Evolutionary conservation across 2,888 invertebrate genomes (phyloP), one percentile per base, ranked within the genome.

Genomic region (Dione juno): DNA sequence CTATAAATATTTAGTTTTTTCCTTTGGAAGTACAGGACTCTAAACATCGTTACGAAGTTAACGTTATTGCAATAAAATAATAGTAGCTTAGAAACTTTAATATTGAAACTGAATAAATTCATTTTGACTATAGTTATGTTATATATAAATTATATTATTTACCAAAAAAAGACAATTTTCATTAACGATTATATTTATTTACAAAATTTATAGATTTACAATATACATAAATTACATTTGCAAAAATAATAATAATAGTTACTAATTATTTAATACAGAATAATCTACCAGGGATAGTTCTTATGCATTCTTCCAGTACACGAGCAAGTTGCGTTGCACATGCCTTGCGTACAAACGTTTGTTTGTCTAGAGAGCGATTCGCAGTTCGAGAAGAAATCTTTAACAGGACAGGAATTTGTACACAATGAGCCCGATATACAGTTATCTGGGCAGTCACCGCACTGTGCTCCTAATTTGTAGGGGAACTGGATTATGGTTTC

Each of bases 311-410:
- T 94, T 84, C 94, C 94, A 77, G 89, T 89, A 83, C 97, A 97
- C 64, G 88, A 87, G 84, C 97, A 97, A 6, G 97, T 97, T 0
- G 97, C 97, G 73, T 94, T 94, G 84, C 97, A 97, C 64, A 94
- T 88, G 8, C 94, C 93, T 45, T 95, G 95, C 1, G 52, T 69
- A 72, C 93, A 93, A 3, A 86, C 76, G 43, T 80, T 81, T 74
- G 88, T 58, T 90, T 89, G 81, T 14, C 77, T 68, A 74, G 94
- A 86, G 35, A 97, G 88, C 67, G 96, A 94, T 21, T 87, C 89
- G 84, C 97, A 97, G 87, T 97, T 97, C 66, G 95, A 94, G 95
- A 95, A 97, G 48, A 94, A 87, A 84, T 97, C 96, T 52, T 95
- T 95, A 73, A 94, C 93, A 48, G 94, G 92, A 80, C 97, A 97